A percentile compares a stretch with the other conserved stretches of the same genome.
These are phyloP conservation scores for Pangasius larnaudii DNA, from an alignment of 2,797 vertebrate genomes.

Conservation along the genomic window DNA sequence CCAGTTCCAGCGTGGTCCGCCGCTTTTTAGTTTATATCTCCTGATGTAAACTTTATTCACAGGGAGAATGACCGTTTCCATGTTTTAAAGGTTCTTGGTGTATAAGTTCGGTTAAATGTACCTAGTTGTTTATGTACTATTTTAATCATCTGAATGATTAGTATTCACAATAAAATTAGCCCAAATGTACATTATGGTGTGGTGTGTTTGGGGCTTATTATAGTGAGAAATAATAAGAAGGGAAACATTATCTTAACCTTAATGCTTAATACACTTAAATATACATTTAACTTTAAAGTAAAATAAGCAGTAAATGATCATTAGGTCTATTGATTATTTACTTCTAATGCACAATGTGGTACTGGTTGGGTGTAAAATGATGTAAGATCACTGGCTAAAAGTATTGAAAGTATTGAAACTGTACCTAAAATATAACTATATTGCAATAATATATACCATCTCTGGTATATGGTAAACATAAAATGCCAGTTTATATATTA, in stretches of 20 bases:
- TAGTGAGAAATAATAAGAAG: neutral
- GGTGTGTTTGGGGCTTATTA: neutral
- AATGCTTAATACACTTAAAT: neutral
- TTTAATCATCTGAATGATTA: constrained; percentile 79
- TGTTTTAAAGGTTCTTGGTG: constrained; percentile 65
- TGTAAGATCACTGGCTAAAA: neutral
- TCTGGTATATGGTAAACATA: neutral
- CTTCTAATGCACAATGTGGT: neutral
- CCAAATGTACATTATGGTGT: constrained; percentile 66
- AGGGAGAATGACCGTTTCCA: constrained; percentile 70
- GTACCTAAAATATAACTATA: neutral
- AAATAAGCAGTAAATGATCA: neutral
- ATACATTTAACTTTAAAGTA: neutral
- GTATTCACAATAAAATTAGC: constrained; percentile 83
- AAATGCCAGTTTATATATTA: neutral
- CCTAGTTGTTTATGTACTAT: constrained; percentile 77
- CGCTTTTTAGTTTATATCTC: constrained; percentile 54
- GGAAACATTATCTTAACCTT: neutral
- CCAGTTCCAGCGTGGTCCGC: constrained; percentile 60
- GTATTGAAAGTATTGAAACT: no score
- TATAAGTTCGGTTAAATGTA: constrained; percentile 74
- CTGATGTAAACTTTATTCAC: constrained; percentile 64
- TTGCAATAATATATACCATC: neutral
- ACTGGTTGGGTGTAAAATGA: neutral
- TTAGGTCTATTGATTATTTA: neutral